Evolutionary conservation across 2,888 invertebrate species (phyloP).

Genomic region (Rotaria sp.): DNA sequence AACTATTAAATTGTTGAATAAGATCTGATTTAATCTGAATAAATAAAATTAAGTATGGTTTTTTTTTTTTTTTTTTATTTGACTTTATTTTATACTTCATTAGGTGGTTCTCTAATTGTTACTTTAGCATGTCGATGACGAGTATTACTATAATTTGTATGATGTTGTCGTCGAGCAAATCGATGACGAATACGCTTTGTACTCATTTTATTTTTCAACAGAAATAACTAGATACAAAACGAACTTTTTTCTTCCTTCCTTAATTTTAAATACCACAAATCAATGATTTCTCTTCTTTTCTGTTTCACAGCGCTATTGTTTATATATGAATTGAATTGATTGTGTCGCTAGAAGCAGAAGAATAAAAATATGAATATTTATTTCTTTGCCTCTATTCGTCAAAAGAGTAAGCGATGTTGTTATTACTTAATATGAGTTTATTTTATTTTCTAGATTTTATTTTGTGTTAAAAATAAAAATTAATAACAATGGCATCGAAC

Average conservation of each 20-base stretch:
- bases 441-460: not conserved
- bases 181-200: not conserved
- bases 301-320: not conserved
- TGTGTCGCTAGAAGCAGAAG: not conserved
- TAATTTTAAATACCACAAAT: not conserved
- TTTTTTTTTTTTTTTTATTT: too few species aligned
- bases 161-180: not conserved
- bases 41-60: not conserved
- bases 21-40: not conserved
- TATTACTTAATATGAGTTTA: not conserved
- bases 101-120: not conserved
- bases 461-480: not conserved
- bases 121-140: not conserved
- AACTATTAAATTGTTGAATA: not conserved
- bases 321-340: not conserved
- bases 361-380: not conserved
- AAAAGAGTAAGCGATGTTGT: not conserved
- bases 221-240: too few species aligned
- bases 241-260: too few species aligned
- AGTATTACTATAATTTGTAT: not conserved
- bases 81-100: not conserved
- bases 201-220: not conserved
- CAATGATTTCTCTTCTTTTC: too few species aligned
- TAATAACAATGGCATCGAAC: not conserved
- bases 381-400: constrained; percentile 1